These are phyloP conservation scores for Lithophane ornitopus DNA, from an alignment of 2,888 invertebrate genomes.

Conservation along the genomic window DNA sequence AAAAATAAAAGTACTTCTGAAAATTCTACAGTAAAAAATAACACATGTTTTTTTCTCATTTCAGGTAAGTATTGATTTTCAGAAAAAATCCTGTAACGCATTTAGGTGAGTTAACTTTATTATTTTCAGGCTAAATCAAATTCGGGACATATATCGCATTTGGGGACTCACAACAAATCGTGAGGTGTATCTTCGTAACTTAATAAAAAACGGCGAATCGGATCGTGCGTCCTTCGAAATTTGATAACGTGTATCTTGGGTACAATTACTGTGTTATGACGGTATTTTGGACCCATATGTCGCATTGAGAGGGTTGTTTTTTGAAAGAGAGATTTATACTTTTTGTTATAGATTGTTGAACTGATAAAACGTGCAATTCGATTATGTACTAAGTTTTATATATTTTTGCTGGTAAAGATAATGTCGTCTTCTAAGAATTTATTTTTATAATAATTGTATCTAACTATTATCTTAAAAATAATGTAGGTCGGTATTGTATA, in stretches of 20 bases:
- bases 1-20: slow-evolving; percentile 15
- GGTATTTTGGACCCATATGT: slow-evolving; percentile 53
- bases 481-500: too few relatives aligned
- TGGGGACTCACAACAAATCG: slow-evolving; percentile 58
- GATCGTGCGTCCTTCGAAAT: slow-evolving; percentile 59
- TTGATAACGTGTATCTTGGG: slow-evolving; percentile 63
- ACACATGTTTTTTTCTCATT: slow-evolving; percentile 39
- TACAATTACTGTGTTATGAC: slow-evolving; percentile 66
- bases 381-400: not conserved
- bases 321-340: slow-evolving; percentile 19
- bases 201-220: slow-evolving; percentile 56
- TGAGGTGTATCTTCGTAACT: slow-evolving; percentile 62
- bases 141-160: slow-evolving; percentile 56
- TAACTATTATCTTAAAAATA: too few relatives aligned
- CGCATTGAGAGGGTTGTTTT: slow-evolving; percentile 53
- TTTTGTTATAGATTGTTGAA: slow-evolving; percentile 1
- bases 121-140: slow-evolving; percentile 58
- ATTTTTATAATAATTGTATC: too few relatives aligned
- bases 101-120: slow-evolving; percentile 64
- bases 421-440: not conserved
- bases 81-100: slow-evolving; percentile 50
- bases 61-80: slow-evolving; percentile 65
- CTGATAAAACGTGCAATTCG: slow-evolving; percentile 12
- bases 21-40: slow-evolving; percentile 21
- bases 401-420: not conserved